Conservation (phyloP, 1,140 invertebrate species). For the Listronotus oregonensis region DNA sequence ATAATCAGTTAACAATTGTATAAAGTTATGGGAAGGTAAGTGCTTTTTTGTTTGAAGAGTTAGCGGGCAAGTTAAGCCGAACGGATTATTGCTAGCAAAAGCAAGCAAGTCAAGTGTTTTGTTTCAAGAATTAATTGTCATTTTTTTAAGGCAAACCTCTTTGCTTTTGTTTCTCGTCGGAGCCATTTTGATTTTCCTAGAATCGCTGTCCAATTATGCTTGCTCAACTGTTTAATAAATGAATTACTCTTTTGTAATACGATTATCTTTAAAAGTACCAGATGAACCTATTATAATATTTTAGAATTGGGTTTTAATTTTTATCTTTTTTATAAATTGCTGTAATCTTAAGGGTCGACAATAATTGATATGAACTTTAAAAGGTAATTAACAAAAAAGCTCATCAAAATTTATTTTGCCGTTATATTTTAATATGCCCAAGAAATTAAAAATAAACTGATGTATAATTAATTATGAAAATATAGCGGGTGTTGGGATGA, state of each 20-base stretch:
- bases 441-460: too few relatives aligned
- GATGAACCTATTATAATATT: conserved; percentile 20
- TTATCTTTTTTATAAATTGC: conserved; percentile 13
- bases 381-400: too few relatives aligned
- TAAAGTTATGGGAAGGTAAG: too few relatives aligned
- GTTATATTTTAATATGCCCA: too few relatives aligned
- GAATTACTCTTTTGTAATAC: conserved; percentile 61
- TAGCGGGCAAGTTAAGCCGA: conserved; percentile 32
- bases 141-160: conserved; percentile 46
- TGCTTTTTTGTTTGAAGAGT: not conserved
- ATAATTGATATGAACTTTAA: too few relatives aligned
- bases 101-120: conserved; percentile 47
- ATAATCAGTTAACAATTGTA: too few relatives aligned
- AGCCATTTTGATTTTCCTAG: conserved; percentile 53
- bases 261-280: conserved; percentile 42
- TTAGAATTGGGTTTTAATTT: conserved; percentile 18
- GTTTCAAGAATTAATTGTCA: conserved; percentile 53
- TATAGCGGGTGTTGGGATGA: too few relatives aligned
- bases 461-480: too few relatives aligned
- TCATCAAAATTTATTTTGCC: too few relatives aligned
- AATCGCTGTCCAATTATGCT: conserved; percentile 51
- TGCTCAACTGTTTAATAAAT: conserved; percentile 50
- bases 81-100: conserved; percentile 22
- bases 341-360: too few relatives aligned
- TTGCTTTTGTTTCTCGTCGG: conserved; percentile 50